Base-by-base conservation (phyloP, 2,888 invertebrate species). In the Molanna angustata region DNA sequence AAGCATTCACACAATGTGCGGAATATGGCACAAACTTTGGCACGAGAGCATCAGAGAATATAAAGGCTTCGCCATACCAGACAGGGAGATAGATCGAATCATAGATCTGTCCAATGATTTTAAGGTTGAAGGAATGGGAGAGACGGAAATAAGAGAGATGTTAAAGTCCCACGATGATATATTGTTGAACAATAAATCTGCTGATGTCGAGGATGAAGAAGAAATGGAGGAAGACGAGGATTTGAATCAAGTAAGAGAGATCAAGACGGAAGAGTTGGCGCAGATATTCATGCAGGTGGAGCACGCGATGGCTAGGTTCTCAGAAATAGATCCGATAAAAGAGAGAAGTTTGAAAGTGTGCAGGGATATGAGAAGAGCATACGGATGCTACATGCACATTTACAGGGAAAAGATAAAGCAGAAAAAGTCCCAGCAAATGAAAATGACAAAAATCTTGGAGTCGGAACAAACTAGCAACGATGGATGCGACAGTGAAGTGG, bases 1-100 rank as follows among this genome's bases (percentile, higher is more conserved):
- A 31, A 9, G 42, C 4, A 11, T 4, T 1, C 35, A 21, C 2
- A 32, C 4, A 11, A 43, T 56, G 44, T 47, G 40, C 11, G 19
- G 33, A 4, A 33, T 43, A 2, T 56, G 55, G 55, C 41, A 17
- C 27, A 48, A 48, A 31, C 16, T 48, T 17, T 48, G 48, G 48
- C 17, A 21, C 3, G 48, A 40, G n/a, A 14, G 27, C 13, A 27
- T 54, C 4, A 1, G 17, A 4, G 16, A 48, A 13, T 48, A 22
- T 17, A 19, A 45, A 18, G 21, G 16, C 1, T 17, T 19, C 9
- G 18, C 31, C 11, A 18, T 35, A 7, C 40, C 27, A 2, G 39
- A 39, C n/a, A 14, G 14, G 4, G 40, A 48, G 18, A 48, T 40
- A 9, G 18, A 17, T 3, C 16, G 17, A n/a, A 39, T 48, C n/a